Conservation (phyloP, 2,888 invertebrate genomes). For the Automeris io region DNA sequence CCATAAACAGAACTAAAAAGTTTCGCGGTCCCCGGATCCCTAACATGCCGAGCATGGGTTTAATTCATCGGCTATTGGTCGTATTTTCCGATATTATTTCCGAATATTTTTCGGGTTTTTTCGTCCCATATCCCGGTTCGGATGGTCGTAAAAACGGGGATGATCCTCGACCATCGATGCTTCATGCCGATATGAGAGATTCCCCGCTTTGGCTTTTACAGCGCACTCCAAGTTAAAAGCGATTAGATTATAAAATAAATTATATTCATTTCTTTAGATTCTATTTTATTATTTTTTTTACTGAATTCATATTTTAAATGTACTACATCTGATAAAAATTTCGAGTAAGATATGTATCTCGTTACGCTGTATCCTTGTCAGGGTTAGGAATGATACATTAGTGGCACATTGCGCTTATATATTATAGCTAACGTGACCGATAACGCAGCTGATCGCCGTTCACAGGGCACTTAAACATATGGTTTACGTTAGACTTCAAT, state of each 20-base stretch:
- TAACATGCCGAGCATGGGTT: slow-evolving; percentile 17
- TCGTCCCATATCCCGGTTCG: slow-evolving; percentile 37
- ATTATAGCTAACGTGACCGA: too few species aligned
- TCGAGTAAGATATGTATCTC: too few species aligned
- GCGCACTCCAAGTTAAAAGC: slow-evolving; percentile 18
- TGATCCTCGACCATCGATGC: slow-evolving; percentile 61
- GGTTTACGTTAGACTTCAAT: too few species aligned
- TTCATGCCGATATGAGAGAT: slow-evolving; percentile 60
- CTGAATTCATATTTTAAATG: too few species aligned
- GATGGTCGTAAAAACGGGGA: slow-evolving; percentile 62
- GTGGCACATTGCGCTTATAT: too few species aligned
- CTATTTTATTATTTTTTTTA: too few species aligned
- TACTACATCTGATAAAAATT: too few species aligned
- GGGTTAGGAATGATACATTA: too few species aligned
- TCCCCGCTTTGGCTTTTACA: slow-evolving; percentile 33
- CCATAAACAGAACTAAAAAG: slow-evolving; percentile 9
- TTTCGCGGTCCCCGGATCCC: neutral
- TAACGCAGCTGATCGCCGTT: too few species aligned
- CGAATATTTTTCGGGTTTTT: slow-evolving; percentile 55
- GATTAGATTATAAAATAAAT: neutral
- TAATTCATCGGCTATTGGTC: slow-evolving; percentile 59
- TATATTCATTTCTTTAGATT: too few species aligned
- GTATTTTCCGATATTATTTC: slow-evolving; percentile 59
- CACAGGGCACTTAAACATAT: too few species aligned
- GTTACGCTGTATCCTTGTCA: too few species aligned